Evolutionary conservation across 2,888 invertebrate species (phyloP), one percentile per base, ranked within the genome.

Genomic region (Megaustenia siamemsis): DNA sequence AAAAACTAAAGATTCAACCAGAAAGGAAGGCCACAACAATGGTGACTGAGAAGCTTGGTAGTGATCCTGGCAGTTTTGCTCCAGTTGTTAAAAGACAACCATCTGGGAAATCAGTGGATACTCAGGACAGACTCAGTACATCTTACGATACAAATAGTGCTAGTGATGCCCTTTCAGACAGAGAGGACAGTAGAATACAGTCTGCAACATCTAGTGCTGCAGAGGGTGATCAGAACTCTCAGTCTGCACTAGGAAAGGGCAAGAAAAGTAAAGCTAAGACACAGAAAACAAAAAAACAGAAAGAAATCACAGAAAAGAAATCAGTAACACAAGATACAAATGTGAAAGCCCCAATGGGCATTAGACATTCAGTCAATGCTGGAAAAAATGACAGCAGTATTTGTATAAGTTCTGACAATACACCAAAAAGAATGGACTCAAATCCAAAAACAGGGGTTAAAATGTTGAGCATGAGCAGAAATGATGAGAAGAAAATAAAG

Each of bases 1-100:
- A 89, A 73, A 91, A 90, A 77, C 89, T 90, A 73, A 89, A 94
- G 40, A 95, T 96, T 87, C 96, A 96, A 40, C 95, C 96, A 0
- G 94, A 96, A 83, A 86, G 89, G 38, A 94, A 96, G 77, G 96
- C 96, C 15, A 95, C 96, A 75, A 93, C 96, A 40, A 96, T 96
- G 93, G 96, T 96, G 84, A 96, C 97, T 91, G 96, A 96, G 88
- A 96, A 97, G 91, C 93, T 97, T 40, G 96, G 96, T 1, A 85
- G 94, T 32, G 18, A 49, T 24, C 32, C 15, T 28, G 32, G 38
- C 32, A 79, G 56, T 43, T n/a, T 45, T 10, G 68, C 78, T 24
- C 53, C 35, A 10, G 83, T 68, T 5, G 66, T 78, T 32, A 78
- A 60, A 45, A 79, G 76, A 66, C 79, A 32, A 15, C 56, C 75